Percentiles rank a stretch among this genome's conserved stretches.
Conservation (phyloP, 2,113 vertebrate species). For the Nothobranchius furzeri region DNA sequence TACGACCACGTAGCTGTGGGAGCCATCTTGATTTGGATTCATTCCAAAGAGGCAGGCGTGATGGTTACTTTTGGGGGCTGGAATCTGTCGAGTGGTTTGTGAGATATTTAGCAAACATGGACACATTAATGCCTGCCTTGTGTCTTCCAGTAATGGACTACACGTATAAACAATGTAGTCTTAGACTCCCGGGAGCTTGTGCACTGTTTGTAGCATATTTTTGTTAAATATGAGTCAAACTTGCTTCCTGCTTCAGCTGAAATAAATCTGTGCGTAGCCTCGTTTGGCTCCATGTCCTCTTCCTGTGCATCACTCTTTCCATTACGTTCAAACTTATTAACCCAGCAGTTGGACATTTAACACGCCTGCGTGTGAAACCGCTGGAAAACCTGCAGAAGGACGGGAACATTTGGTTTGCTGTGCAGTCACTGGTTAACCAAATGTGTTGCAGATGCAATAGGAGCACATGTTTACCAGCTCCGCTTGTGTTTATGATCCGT, state of each 20-base stretch:
- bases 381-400: slow-evolving; percentile 16
- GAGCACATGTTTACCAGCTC: neutral
- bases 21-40: too few species aligned
- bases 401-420: slow-evolving; percentile 39
- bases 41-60: too few species aligned
- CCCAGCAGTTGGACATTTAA: slow-evolving; percentile 43
- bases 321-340: slow-evolving; percentile 62
- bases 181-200: neutral
- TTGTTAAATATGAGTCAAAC: slow-evolving; percentile 21
- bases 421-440: slow-evolving; percentile 39
- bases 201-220: slow-evolving; percentile 19
- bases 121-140: too few species aligned
- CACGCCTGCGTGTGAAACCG: slow-evolving; percentile 21
- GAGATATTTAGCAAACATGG: too few species aligned
- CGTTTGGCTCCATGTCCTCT: too few species aligned
- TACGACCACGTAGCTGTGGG: too few species aligned
- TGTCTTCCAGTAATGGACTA: too few species aligned
- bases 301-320: slow-evolving; percentile 61
- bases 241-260: neutral
- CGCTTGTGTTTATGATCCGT: slow-evolving; percentile 6
- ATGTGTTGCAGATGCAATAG: slow-evolving; percentile 28
- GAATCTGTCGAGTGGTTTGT: too few species aligned
- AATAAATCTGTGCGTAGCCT: too few species aligned
- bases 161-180: too few species aligned
- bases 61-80: too few species aligned